These are phyloP conservation scores for Pholis gunnellus DNA, from an alignment of 2,113 vertebrate genomes.

Conservation along the genomic window DNA sequence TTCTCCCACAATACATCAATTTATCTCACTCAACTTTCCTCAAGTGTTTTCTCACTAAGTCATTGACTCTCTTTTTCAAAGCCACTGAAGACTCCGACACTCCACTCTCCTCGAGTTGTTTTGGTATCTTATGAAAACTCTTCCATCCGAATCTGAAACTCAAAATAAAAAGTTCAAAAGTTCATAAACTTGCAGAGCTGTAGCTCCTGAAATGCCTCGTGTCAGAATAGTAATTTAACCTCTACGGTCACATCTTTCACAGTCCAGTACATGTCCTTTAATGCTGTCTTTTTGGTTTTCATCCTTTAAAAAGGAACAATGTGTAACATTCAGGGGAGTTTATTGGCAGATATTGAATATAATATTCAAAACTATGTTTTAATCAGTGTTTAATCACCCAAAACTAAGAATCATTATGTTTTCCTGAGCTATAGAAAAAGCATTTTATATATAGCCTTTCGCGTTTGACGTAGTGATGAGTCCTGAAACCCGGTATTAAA, in stretches of 20 bases:
- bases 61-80: not conserved
- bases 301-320: too few relatives aligned
- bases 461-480: too few relatives aligned
- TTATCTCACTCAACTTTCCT: not conserved
- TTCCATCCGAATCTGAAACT: not conserved
- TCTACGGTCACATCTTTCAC: not conserved
- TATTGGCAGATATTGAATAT: too few relatives aligned
- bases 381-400: too few relatives aligned
- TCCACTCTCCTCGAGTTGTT: not conserved
- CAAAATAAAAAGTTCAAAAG: not conserved
- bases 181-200: not conserved
- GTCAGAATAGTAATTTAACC: not conserved
- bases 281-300: not conserved
- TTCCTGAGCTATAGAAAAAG: too few relatives aligned
- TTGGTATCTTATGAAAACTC: not conserved
- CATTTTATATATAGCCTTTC: too few relatives aligned
- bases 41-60: not conserved
- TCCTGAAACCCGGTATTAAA: too few relatives aligned
- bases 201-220: constrained; percentile 1
- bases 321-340: too few relatives aligned
- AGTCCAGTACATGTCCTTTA: not conserved
- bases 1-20: not conserved
- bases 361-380: too few relatives aligned
- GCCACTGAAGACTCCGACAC: not conserved
- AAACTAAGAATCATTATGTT: too few relatives aligned